phyloP scores from a whole-genome alignment of 2,888 invertebrate species.

The Cantharis lateralis region DNA sequence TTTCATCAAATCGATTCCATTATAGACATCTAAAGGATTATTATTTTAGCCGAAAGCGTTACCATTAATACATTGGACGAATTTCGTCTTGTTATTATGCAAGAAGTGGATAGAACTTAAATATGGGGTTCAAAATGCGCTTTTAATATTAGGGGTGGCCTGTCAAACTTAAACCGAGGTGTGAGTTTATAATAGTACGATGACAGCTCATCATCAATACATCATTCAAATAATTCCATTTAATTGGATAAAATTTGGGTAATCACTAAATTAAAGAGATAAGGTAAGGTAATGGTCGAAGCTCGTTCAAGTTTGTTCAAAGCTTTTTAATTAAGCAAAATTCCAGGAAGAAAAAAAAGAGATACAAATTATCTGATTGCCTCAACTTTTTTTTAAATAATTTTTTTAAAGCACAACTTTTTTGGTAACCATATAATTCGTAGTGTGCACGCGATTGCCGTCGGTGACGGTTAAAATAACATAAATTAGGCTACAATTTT shows the following conservation, averaged over 20 bases:
- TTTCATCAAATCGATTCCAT: constrained; percentile 4
- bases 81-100: constrained; percentile 22
- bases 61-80: constrained; percentile 8
- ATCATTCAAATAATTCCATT: constrained; percentile 16
- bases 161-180: constrained; percentile 23
- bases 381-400: background rate
- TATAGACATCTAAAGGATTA: constrained; percentile 7
- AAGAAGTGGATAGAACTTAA: constrained; percentile 15
- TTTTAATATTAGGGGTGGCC: constrained; percentile 32
- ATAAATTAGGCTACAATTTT: constrained; percentile 33
- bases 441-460: constrained; percentile 37
- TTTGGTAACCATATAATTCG: constrained; percentile 31
- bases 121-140: constrained; percentile 10
- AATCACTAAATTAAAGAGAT: background rate
- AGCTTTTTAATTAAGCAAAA: background rate
- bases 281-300: background rate
- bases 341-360: background rate
- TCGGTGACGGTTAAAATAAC: constrained; percentile 35
- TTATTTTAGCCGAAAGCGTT: constrained; percentile 16
- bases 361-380: background rate
- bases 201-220: constrained; percentile 24
- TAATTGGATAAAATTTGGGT: constrained; percentile 6
- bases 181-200: constrained; percentile 27
- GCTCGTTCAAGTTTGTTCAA: background rate
- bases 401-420: background rate